These are phyloP conservation scores for Ailurus styani DNA, from an alignment of 2,113 vertebrate genomes.

Conservation along the genomic window DNA sequence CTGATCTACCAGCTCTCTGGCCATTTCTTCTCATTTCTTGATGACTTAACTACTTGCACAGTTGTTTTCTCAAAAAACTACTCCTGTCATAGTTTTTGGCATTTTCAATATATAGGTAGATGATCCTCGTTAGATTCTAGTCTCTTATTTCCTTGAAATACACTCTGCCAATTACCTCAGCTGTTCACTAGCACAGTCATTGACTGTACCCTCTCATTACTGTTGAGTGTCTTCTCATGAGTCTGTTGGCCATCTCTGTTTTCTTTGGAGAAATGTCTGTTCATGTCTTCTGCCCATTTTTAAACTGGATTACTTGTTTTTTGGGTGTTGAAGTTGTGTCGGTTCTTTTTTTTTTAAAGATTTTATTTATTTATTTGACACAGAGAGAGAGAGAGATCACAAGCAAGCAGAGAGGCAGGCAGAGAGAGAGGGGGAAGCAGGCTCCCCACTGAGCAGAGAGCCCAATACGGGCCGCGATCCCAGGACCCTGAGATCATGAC, in stretches of 20 bases:
- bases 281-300: not conserved
- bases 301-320: not conserved
- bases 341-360: too few relatives aligned
- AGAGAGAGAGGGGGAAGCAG: too few relatives aligned
- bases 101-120: not conserved
- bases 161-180: not conserved
- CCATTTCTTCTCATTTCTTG: conserved; percentile 7
- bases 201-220: not conserved
- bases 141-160: not conserved
- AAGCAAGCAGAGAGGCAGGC: too few relatives aligned
- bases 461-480: too few relatives aligned
- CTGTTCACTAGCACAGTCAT: not conserved
- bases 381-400: too few relatives aligned
- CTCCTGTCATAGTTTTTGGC: not conserved
- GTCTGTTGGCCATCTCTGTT: not conserved
- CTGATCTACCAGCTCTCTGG: not conserved
- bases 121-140: not conserved
- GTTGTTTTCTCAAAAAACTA: not conserved
- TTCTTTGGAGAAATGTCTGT: not conserved
- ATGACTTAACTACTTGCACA: not conserved
- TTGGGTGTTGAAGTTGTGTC: not conserved
- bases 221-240: not conserved
- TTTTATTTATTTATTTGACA: too few relatives aligned
- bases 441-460: too few relatives aligned
- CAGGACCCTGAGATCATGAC: too few relatives aligned